Evolutionary conservation across 2,113 vertebrate genomes (phyloP).

Genomic region (Cavia porcellus): DNA sequence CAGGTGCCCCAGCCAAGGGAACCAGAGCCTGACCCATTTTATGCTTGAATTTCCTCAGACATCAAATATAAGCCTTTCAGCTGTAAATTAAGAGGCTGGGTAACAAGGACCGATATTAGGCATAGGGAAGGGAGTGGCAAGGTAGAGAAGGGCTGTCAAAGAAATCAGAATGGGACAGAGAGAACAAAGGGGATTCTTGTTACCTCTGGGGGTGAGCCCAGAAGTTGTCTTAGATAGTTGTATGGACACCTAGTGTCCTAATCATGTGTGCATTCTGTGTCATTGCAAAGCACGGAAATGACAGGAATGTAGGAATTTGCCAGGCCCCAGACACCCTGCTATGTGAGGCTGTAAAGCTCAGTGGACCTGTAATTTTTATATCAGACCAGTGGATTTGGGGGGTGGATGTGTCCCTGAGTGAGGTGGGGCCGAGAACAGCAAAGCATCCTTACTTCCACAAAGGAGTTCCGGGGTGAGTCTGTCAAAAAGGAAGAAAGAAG

Average conservation of each 20-base stretch:
- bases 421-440: background rate
- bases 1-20: slow-evolving; percentile 45
- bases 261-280: background rate
- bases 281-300: background rate
- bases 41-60: slow-evolving; percentile 70
- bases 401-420: background rate
- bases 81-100: slow-evolving; percentile 46
- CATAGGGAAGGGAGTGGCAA: background rate
- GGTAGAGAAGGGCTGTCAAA: background rate
- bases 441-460: background rate
- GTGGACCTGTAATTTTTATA: slow-evolving; percentile 27
- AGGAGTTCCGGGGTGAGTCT: background rate
- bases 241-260: fast-evolving
- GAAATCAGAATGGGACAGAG: background rate
- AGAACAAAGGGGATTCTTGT: background rate
- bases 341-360: background rate
- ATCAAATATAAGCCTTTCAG: slow-evolving; percentile 57
- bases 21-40: slow-evolving; percentile 67
- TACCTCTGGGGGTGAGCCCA: background rate
- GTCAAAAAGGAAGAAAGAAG: background rate
- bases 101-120: slow-evolving; percentile 51
- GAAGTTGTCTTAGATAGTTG: background rate
- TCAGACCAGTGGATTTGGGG: background rate
- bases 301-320: fast-evolving
- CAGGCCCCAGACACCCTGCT: background rate